Evolutionary conservation across 2,797 vertebrate genomes (phyloP), one percentile per base, ranked within the genome.

Genomic region (Jordanella pulchra): DNA sequence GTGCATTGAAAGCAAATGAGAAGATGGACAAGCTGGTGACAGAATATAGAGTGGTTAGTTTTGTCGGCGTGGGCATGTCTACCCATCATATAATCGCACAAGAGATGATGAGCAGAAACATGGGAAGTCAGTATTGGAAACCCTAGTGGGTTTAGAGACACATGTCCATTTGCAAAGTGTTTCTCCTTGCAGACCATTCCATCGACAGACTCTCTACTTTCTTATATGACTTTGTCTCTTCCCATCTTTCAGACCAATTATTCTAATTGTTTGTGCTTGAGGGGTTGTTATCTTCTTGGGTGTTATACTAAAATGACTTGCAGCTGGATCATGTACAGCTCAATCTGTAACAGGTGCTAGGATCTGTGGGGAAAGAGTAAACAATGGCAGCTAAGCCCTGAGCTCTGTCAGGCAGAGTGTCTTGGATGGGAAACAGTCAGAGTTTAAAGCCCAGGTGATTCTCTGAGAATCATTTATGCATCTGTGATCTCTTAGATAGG

Each of bases 311-410:
- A 91, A 93, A 91, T 89, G 85, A 86, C 81, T 92, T 87, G 85
- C 93, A 94, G 91, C 91, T 93, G 91, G 86, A 82, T 87, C 88
- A 79, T 87, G 86, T 86, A 79, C 77, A 67, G 82, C 83, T 88
- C 91, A 89, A 91, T 92, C 87, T 92, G 85, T 89, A 92, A 91
- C 93, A 94, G 90, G 93, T 93, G 90, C 86, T 70, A 81, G 72
- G 85, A 77, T 89, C 82, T 85, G 83, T 86, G 85, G 75, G 82
- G 83, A 73, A 73, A 87, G 80, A 82, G 87, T 91, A 90, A 91
- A 93, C 89, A 90, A 89, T 83, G 77, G 85, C 11, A 60, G 79
- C 86, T 91, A 87, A 89, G 88, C 86, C 90, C 68, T 0, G 27
- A 86, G 86, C 88, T 86, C 82, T 86, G 87, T 80, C 77, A 84